A percentile compares a stretch with the other conserved stretches of the same genome.
These are phyloP conservation scores for Bradynema listronoti DNA, from an alignment of 1,140 invertebrate species.

Conservation along the genomic window DNA sequence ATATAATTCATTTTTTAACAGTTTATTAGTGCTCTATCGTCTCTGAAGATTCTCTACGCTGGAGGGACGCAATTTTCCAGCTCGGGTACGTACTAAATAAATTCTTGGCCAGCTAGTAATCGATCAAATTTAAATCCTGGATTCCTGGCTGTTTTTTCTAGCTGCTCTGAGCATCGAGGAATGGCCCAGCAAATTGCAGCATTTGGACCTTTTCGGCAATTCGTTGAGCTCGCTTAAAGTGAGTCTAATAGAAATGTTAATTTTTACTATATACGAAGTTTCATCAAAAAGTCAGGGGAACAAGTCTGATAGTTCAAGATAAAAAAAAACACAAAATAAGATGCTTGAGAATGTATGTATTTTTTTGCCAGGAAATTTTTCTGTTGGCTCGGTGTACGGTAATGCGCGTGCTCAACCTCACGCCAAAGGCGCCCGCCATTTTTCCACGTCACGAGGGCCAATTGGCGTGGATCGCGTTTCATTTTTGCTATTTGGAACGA, in stretches of 20 bases:
- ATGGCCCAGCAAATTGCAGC: conserved; percentile 42
- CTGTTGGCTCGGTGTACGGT: conserved; percentile 18
- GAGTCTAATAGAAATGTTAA: too few relatives aligned
- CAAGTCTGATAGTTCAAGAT: too few relatives aligned
- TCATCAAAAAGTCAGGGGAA: too few relatives aligned
- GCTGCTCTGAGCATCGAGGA: conserved; percentile 28
- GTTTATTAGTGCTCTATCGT: conserved; percentile 30
- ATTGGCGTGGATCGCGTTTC: conserved; percentile 40
- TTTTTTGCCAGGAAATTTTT: conserved; percentile 22
- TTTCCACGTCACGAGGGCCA: conserved; percentile 28
- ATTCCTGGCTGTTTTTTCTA: conserved; percentile 21
- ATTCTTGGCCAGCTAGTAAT: too few relatives aligned
- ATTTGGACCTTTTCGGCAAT: conserved; percentile 36
- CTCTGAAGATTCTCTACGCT: conserved; percentile 29
- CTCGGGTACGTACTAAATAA: conserved; percentile 16
- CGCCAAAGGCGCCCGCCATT: neutral
- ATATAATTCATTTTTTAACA: conserved; percentile 15
- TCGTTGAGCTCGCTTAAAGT: conserved; percentile 33
- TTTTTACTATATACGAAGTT: too few relatives aligned
- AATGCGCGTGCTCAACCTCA: conserved; percentile 26
- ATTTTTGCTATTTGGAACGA: conserved; percentile 40
- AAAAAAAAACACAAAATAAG: too few relatives aligned
- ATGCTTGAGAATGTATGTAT: conserved; percentile 10
- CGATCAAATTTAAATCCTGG: too few relatives aligned
- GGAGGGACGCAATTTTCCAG: conserved; percentile 42